Base-by-base conservation (phyloP, 2,113 vertebrate genomes). In the Mohoua ochrocephala region DNA sequence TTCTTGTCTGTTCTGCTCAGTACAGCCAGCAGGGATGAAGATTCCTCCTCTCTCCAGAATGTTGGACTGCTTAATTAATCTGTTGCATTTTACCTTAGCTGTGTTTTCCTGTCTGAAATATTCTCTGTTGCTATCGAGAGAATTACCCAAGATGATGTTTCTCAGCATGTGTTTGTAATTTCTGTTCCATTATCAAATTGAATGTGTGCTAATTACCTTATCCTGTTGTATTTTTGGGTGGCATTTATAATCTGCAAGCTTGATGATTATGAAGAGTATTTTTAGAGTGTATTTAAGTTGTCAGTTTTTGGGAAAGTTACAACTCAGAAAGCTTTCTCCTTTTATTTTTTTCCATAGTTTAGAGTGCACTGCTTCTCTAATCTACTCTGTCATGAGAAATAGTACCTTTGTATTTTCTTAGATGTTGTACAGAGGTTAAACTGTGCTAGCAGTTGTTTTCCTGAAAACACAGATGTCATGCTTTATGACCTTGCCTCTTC, bases 71-170 rank as follows among this genome's bases (percentile, higher is more conserved):
- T 77, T 86, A 69, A 64, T 91, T 93, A 78, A 92, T 69, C 49
- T 1, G 0, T 33, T 93, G 92, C 37, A 33, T 93, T 96, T 88
- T 70, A 54, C 35, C 8, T 61, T 63, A 26, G 64, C 37, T 84
- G 13, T 75, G 53, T 64, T 94, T 89, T 89, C 67, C 75, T 92
- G 53, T 61, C 57, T 77, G 79, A 92, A 92, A 83, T 94, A 26
- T 33, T 81, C 74, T 73, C 21, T 76, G 15, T 63, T 88, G 56
- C 79, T 65, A 30, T 93, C 61, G 71, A 44, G 81, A 95, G 57
- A 76, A 76, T 94, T 95, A 76, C 74, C 75, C 13, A 23, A 73
- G 67, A 63, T 53, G 52, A 45, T 73, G 22, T 82, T 86, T 89
- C 78, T 85, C 81, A 93, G 75, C 54, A 35, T 76, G 69, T 71